Evolutionary conservation across 2,797 vertebrate genomes (phyloP).

Genomic region (Ispidina picta): DNA sequence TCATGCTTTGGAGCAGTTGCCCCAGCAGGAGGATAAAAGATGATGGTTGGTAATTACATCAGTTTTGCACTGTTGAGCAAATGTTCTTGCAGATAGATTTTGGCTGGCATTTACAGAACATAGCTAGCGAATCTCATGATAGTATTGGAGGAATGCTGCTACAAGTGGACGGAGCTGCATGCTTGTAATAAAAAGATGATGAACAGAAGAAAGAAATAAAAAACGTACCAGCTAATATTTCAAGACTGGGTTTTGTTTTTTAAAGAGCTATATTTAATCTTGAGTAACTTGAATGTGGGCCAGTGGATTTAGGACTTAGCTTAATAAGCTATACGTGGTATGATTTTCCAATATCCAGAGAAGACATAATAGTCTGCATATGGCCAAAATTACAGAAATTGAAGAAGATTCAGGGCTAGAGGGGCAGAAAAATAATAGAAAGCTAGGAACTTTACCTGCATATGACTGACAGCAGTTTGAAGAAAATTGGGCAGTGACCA

Average conservation of each 20-base stretch:
- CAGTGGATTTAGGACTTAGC: not conserved
- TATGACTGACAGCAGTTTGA: not conserved
- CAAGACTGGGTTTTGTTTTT: not conserved
- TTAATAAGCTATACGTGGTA: not conserved
- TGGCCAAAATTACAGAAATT: not conserved
- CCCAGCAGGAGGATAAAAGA: conserved; percentile 83
- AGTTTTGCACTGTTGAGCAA: conserved; percentile 82
- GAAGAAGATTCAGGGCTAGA: not conserved
- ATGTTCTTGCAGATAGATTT: conserved; percentile 81
- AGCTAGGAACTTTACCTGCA: not conserved
- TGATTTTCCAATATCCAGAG: not conserved
- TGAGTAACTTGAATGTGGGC: not conserved
- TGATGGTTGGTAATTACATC: conserved; percentile 83
- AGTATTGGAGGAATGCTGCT: conserved; percentile 53
- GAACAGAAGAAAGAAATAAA: not conserved
- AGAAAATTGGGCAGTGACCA: not conserved
- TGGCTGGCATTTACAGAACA: conserved; percentile 80
- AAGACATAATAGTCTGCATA: not conserved
- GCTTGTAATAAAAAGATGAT: conserved; percentile 43
- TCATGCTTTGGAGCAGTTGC: conserved; percentile 80
- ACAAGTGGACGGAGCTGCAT: conserved; percentile 52
- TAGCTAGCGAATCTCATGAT: conserved; percentile 69
- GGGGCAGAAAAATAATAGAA: not conserved
- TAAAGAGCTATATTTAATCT: not conserved
- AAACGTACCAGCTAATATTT: not conserved